phyloP scores from a whole-genome alignment of 2,113 vertebrate species.

The Scatophagus argus region DNA sequence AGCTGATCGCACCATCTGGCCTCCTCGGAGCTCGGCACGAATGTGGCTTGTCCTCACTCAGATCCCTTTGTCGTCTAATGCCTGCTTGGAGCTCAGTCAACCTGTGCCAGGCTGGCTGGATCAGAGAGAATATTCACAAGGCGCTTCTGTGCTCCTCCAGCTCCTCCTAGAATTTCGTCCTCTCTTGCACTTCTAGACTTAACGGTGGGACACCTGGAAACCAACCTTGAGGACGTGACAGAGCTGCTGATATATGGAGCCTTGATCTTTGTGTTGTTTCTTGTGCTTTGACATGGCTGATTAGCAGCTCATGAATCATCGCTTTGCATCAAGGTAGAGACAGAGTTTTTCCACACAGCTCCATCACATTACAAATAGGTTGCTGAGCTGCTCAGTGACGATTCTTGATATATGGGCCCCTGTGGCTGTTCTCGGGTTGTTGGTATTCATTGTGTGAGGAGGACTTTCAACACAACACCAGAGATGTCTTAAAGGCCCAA shows the following conservation, averaged over 20 bases:
- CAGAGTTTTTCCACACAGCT: neutral
- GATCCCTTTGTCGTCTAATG: constrained; percentile 65
- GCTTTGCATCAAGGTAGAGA: constrained; percentile 19
- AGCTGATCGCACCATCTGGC: constrained; percentile 70
- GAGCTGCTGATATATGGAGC: constrained; percentile 3
- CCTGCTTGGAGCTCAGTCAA: constrained; percentile 57
- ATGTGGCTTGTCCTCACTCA: constrained; percentile 57
- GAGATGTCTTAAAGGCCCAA: neutral
- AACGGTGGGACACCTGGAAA: too few relatives aligned
- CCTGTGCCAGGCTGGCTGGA: constrained; percentile 51
- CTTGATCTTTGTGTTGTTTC: constrained; percentile 43
- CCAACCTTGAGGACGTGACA: constrained; percentile 19
- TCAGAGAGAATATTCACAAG: constrained; percentile 68
- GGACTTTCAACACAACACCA: neutral
- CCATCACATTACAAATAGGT: constrained; percentile 29
- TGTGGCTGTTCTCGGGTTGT: constrained; percentile 20
- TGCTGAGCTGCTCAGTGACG: constrained; percentile 14
- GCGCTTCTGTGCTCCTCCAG: neutral
- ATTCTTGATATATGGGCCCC: constrained; percentile 21
- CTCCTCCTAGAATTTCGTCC: constrained; percentile 25
- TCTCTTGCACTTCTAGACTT: constrained; percentile 14
- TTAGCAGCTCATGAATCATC: constrained; percentile 29
- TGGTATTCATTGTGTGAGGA: constrained; percentile 1
- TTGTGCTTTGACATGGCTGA: constrained; percentile 5
- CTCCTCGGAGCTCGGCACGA: constrained; percentile 48